Base-by-base conservation (phyloP, 2,113 vertebrate genomes). In the Corythornis cristatus region DNA sequence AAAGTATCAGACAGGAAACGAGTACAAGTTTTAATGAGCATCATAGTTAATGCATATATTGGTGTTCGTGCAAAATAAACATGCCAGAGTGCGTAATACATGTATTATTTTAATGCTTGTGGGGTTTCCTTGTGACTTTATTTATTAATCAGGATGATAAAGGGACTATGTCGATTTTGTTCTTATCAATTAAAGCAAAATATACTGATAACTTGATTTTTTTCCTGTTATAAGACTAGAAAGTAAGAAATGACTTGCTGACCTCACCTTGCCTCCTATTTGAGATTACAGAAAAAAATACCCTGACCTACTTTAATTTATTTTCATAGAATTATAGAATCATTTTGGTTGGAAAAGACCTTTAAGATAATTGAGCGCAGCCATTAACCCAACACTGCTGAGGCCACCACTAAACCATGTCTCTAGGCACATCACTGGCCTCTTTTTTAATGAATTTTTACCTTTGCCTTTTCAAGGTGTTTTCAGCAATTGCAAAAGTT, bases 1-100 rank as follows among this genome's bases (percentile, higher is more conserved):
- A 43, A 81, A 45, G 16, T 45, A 86, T 84, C 56, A 86, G 76
- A 46, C 7, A 91, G 50, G 22, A 45, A 37, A 79, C 51, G 65
- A 88, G 17, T 28, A 14, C 43, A 48, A 66, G n/a, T 93, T 93
- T 67, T 91, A 89, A 89, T 91, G 92, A 88, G 33, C 72, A 73
- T 42, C 0, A 2, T 23, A 79, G 46, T 40, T 90, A 66, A 89
- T 70, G 40, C 42, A 45, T 50, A 29, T 64, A n/a, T 83, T 81
- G 61, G 9, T 94, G 75, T 48, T 89, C 48, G 15, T 3, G 13
- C 71, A 84, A 70, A 80, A 70, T 61, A 82, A 95, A 86, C 42
- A 58, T 60, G 65, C 50, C 66, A 91, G 56, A 82, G 61, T 88
- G 46, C 33, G 19, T 60, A 86, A 71, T 37, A 76, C 37, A 15